Evolutionary conservation across 2,113 vertebrate species (phyloP), one percentile per base, ranked within the genome.

Genomic region (Tetraodon nigroviridis): DNA sequence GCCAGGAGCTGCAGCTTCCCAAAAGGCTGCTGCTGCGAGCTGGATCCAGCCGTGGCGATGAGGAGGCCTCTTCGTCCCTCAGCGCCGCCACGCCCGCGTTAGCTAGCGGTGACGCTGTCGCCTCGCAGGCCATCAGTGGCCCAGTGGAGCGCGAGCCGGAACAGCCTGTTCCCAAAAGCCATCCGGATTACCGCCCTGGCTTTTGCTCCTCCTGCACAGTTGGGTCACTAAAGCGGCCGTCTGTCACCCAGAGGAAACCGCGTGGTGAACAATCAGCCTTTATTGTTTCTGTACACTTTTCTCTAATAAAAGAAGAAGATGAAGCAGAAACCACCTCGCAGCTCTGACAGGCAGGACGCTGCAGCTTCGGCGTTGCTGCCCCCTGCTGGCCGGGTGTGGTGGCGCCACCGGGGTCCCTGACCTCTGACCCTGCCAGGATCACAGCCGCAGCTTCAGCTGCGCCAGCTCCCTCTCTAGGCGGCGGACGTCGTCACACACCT

Each of bases 391-490:
- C 24, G 63, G 7, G 4, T n/a, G 11, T 2, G 16, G 60, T 22
- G 72, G 84, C 55, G 65, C 55, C 52, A 57, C 49, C 37, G 24
- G 22, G 61, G 29, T n/a, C 51, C 51, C 55, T 22, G 65, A 42
- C 42, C 32, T 7, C 48, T 51, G 58, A 64, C 24, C 48, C 22
- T 62, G 42, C 6, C 63, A 59, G 3, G 63, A 79, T 56, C 71
- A 46, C 51, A 75, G 73, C 58, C 75, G 78, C 19, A n/a, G 70
- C 64, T 57, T 83, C 8, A 90, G 84, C 51, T 86, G 61, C 0
- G 62, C 69, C 1, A 88, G 75, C 69, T 80, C 67, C 45, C 63
- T 82, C 82, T 87, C 69, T 83, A 90, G 73, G 45, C 67, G 71
- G 47, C 55, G 29, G 55, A 89, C 58, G 3, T 90, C 85, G 15